A percentile compares a stretch with the other conserved stretches of the same genome.
Conservation (phyloP, 2,888 invertebrate genomes). For the Drosophila aldrichi region DNA sequence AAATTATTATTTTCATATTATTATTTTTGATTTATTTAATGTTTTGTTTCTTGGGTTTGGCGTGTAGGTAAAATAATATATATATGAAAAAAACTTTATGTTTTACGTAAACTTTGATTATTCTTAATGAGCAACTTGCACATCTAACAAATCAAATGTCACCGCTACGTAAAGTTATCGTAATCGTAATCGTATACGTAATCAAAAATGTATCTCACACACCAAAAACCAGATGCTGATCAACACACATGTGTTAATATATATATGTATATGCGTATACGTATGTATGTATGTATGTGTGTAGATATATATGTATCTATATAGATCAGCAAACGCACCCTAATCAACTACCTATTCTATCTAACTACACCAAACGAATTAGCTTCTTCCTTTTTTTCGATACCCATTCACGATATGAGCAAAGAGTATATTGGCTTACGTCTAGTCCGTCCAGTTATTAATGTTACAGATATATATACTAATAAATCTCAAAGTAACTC, state of each 20-base stretch:
- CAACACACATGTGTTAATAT: constrained; percentile 20
- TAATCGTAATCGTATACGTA: constrained; percentile 25
- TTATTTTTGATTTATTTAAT: background rate
- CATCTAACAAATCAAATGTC: constrained; percentile 59
- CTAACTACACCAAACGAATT: constrained; percentile 16
- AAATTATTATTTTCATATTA: constrained; percentile 7
- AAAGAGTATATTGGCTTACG: background rate
- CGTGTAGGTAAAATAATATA: constrained; percentile 15
- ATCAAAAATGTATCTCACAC: constrained; percentile 63
- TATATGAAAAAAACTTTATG: constrained; percentile 4
- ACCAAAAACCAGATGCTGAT: constrained; percentile 33
- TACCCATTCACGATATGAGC: background rate
- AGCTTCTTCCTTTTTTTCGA: background rate
- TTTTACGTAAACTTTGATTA: constrained; percentile 37
- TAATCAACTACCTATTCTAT: constrained; percentile 28
- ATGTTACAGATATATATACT: no score
- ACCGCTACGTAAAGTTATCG: constrained; percentile 69
- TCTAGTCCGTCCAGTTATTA: no score
- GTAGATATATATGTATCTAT: constrained; percentile 19
- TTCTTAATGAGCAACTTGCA: constrained; percentile 63
- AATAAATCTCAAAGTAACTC: no score
- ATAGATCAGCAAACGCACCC: constrained; percentile 43
- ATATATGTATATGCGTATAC: constrained; percentile 20
- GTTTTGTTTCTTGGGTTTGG: constrained; percentile 18
- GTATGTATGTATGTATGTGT: constrained; percentile 35